Base-by-base conservation (phyloP, 2,797 vertebrate species). In the Takifugu rubripes region DNA sequence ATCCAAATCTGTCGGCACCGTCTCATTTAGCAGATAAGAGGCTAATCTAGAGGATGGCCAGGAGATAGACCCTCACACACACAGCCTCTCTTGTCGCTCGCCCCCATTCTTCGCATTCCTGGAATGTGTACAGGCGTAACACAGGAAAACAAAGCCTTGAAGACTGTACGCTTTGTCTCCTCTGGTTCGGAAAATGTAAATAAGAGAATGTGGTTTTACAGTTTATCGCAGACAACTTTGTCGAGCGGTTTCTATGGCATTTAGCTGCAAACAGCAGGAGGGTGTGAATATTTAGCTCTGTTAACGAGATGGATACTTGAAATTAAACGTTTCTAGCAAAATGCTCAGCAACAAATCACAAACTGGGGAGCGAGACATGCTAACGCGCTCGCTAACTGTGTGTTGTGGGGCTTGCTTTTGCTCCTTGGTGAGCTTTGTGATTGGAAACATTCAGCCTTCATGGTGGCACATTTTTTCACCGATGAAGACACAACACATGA, bases 21-120 rank as follows among this genome's bases (percentile, higher is more conserved):
- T 89, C 84, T 90, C 86, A 88, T 90, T 88, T 90, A 84, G 75
- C 76, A 88, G 88, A 89, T 89, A 90, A 89, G 83, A 84, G 78
- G 71, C 85, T 87, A 86, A 88, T 85, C 85, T 84, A 77, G 74
- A 78, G 75, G 81, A 79, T 82, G 82, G 81, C 84, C 79, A 81
- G 75, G 68, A 84, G 86, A 80, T 81, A 76, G 78, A 81, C 61
- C 72, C 50, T 61, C 68, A 66, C 76, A 81, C 65, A 88, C 88
- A 89, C 88, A 85, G 84, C 70, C 75, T 66, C 79, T 83, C 75
- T 87, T 90, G 89, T 90, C 67, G 21, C 68, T 75, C 10, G 52
- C 74, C 66, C 42, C 68, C 82, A 81, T 87, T 86, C 80, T 77
- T 68, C 56, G 70, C 83, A 87, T 89, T 87, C 87, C 82, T 88